Conservation (phyloP, 2,888 invertebrate genomes). For the Thereva unica region DNA sequence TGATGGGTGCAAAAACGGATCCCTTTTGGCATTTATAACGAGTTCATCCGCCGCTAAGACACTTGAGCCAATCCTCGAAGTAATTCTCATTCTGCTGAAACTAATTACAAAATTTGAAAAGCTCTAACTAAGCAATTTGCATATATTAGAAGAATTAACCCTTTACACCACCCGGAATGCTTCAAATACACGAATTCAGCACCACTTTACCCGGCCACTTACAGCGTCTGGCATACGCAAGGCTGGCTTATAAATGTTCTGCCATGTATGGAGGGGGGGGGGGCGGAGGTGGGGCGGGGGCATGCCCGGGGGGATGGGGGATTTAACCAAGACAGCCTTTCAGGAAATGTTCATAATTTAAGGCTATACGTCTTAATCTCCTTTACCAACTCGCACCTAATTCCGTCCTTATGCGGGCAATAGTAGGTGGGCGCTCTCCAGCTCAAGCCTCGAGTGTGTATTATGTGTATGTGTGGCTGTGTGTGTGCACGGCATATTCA, state of each 20-base stretch:
- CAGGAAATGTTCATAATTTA: conserved; percentile 21
- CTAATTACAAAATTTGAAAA: conserved; percentile 33
- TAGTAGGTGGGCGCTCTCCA: neutral
- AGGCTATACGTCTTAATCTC: neutral
- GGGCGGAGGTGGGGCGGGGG: no score
- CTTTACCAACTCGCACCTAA: neutral
- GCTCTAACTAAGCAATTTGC: conserved; percentile 32
- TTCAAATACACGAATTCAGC: conserved; percentile 21
- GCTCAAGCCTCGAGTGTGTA: neutral
- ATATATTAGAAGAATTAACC: conserved; percentile 30
- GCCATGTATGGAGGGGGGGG: neutral
- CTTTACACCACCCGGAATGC: conserved; percentile 23
- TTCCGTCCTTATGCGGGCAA: neutral
- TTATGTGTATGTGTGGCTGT: neutral
- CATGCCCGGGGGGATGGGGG: conserved; percentile 1
- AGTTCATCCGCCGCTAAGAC: no score
- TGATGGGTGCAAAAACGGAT: no score
- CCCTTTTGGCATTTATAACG: no score
- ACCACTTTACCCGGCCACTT: conserved; percentile 34
- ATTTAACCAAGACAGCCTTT: conserved; percentile 24
- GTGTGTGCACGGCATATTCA: neutral
- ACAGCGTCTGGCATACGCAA: conserved; percentile 26
- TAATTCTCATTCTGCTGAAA: conserved; percentile 30
- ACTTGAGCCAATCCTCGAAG: neutral
- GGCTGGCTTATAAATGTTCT: neutral